These are phyloP conservation scores for Lordiphosa mommai DNA, from an alignment of 1,140 invertebrate genomes.

Conservation along the genomic window DNA sequence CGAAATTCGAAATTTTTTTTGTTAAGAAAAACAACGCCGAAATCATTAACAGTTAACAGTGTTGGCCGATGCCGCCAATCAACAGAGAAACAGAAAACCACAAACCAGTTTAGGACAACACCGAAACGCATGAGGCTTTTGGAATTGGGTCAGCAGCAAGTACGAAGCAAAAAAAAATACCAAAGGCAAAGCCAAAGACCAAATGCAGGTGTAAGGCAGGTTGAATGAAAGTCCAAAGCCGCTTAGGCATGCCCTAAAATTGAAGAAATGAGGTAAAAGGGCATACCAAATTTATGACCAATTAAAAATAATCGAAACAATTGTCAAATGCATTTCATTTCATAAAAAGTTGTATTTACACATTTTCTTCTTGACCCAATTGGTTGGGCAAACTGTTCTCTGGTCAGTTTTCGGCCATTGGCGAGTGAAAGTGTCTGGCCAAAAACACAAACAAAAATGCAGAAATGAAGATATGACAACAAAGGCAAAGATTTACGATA, in stretches of 20 bases:
- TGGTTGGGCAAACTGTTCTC: slow-evolving; percentile 22
- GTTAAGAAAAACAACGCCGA: slow-evolving; percentile 57
- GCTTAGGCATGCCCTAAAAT: slow-evolving; percentile 37
- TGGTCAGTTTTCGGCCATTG: slow-evolving; percentile 13
- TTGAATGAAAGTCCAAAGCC: slow-evolving; percentile 60
- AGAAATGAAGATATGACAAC: slow-evolving; percentile 47
- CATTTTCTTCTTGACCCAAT: slow-evolving; percentile 15
- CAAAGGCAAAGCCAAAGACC: slow-evolving; percentile 29
- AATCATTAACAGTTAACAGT: slow-evolving; percentile 74
- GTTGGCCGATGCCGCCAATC: slow-evolving; percentile 55
- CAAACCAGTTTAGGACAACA: slow-evolving; percentile 52
- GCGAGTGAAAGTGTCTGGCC: slow-evolving; percentile 53
- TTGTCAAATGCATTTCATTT: slow-evolving; percentile 1
- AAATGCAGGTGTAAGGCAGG: slow-evolving; percentile 61
- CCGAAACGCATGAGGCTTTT: slow-evolving; percentile 68
- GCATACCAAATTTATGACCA: too few relatives aligned
- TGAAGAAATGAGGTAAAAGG: neutral
- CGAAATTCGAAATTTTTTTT: slow-evolving; percentile 68
- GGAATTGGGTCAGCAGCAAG: slow-evolving; percentile 74
- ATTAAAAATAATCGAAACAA: slow-evolving; percentile 6
- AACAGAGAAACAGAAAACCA: slow-evolving; percentile 39
- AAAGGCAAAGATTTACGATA: slow-evolving; percentile 62
- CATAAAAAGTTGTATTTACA: slow-evolving; percentile 9
- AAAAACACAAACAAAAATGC: slow-evolving; percentile 23
- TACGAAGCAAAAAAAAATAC: slow-evolving; percentile 46